These are phyloP conservation scores for Echiichthys vipera DNA, from an alignment of 2,797 vertebrate genomes.

Conservation along the genomic window DNA sequence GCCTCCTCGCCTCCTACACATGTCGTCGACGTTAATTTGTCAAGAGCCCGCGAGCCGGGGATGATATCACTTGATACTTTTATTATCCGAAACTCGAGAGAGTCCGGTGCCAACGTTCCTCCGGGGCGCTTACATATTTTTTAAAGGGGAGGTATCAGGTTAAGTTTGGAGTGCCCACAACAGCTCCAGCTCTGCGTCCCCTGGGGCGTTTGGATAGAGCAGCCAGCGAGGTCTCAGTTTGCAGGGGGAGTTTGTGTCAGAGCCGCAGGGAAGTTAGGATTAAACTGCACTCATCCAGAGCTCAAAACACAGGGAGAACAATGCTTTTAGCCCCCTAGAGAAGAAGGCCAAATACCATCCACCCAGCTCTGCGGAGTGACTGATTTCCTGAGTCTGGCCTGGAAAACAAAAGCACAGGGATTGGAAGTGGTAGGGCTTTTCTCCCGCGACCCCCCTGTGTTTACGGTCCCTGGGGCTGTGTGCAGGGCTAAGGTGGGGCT, in stretches of 20 bases:
- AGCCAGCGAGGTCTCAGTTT: slow-evolving; percentile 59
- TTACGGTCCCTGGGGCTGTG: slow-evolving; percentile 60
- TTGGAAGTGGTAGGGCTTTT: slow-evolving; percentile 58
- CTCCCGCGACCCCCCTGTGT: slow-evolving; percentile 40
- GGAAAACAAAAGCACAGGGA: slow-evolving; percentile 56
- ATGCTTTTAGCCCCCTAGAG: slow-evolving; percentile 43
- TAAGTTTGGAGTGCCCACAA: slow-evolving; percentile 58
- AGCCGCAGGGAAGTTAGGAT: slow-evolving; percentile 64
- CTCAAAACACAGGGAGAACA: slow-evolving; percentile 66
- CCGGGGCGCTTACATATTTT: slow-evolving; percentile 63
- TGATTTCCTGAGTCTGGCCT: slow-evolving; percentile 64
- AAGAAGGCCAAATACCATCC: slow-evolving; percentile 49
- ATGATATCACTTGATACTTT: slow-evolving; percentile 60
- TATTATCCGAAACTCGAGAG: slow-evolving; percentile 54
- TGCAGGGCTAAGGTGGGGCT: slow-evolving; percentile 65
- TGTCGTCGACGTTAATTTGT: slow-evolving; percentile 45
- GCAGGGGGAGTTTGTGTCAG: slow-evolving; percentile 57
- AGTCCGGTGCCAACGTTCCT: slow-evolving; percentile 50
- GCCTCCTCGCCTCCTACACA: slow-evolving; percentile 32
- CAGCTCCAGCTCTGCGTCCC: slow-evolving; percentile 36
- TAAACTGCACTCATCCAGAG: slow-evolving; percentile 66
- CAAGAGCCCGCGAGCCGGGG: slow-evolving; percentile 31
- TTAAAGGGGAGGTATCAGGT: slow-evolving; percentile 73
- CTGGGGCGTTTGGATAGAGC: slow-evolving; percentile 51
- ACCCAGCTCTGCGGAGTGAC: slow-evolving; percentile 41